Conservation (phyloP, 2,888 invertebrate species). For the Tridacna crocea region DNA sequence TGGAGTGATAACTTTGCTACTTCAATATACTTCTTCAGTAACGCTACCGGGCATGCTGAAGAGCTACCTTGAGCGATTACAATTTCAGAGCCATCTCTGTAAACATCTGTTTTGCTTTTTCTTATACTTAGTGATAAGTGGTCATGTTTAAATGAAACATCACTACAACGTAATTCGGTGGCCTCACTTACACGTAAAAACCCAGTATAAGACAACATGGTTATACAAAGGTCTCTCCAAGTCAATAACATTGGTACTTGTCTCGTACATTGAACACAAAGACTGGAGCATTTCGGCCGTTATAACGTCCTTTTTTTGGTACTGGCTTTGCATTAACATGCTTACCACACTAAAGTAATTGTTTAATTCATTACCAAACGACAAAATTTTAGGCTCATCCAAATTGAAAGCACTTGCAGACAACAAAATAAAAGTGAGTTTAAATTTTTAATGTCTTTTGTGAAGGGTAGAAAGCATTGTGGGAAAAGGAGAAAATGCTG, state of each 20-base stretch:
- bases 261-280: slow-evolving; percentile 21
- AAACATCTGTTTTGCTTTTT: slow-evolving; percentile 38
- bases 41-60: slow-evolving; percentile 30
- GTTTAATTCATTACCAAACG: too few relatives aligned
- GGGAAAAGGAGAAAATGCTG: too few relatives aligned
- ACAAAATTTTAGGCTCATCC: too few relatives aligned
- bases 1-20: slow-evolving; percentile 1
- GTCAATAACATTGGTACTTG: slow-evolving; percentile 17
- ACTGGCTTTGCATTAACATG: slow-evolving; percentile 17
- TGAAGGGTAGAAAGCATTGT: too few relatives aligned
- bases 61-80: slow-evolving; percentile 30
- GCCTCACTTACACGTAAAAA: slow-evolving; percentile 27
- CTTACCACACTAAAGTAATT: slow-evolving; percentile 25
- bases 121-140: slow-evolving; percentile 24
- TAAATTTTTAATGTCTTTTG: too few relatives aligned
- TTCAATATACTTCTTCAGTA: slow-evolving; percentile 36
- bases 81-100: slow-evolving; percentile 30
- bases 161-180: slow-evolving; percentile 20
- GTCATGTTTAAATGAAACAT: slow-evolving; percentile 27
- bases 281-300: slow-evolving; percentile 3
- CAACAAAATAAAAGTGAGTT: too few relatives aligned
- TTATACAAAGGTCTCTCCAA: slow-evolving; percentile 36
- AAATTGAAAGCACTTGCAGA: too few relatives aligned
- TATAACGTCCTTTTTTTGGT: slow-evolving; percentile 28
- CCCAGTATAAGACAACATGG: slow-evolving; percentile 31